Evolutionary conservation across 1,140 invertebrate species (phyloP), one percentile per base, ranked within the genome.

Genomic region (Drosophila ananassae): DNA sequence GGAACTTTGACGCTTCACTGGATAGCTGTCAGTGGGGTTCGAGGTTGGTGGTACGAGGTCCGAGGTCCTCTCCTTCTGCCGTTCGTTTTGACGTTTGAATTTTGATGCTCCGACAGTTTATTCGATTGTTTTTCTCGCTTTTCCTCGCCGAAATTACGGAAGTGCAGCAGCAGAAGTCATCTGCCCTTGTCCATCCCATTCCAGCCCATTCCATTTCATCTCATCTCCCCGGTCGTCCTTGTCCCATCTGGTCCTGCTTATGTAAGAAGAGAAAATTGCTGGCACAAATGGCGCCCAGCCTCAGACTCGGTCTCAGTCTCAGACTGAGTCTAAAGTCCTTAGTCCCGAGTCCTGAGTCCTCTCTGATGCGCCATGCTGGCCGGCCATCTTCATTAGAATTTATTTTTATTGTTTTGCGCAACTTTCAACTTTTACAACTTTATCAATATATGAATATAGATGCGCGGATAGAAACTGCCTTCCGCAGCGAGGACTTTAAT

Each of bases 361-460:
- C 72, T 56, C 6, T 37, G 57, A 60, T 75, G 75, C 83, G 79
- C 83, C 82, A 87, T 87, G 69, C 78, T 87, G 82, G 64, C 71
- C 78, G 66, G 83, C 75, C 78, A 87, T 87, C 82, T 87, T 85
- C 82, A 85, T 85, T 85, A 82, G 82, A 85, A 85, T 85, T 85
- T 87, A 87, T 87, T 87, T 87, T 87, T 87, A 87, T 87, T 87
- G 82, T 87, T 87, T 82, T 89, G 82, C 78, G 78, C 83, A 87
- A 87, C 83, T 87, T 87, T 87, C 78, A 76, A 87, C 82, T 87
- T 89, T 79, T 89, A 82, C 82, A 87, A 89, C 82, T 87, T 87
- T 87, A 87, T 87, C 82, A 87, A 87, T 87, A 87, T 87, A 87
- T 87, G 82, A 89, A 87, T 87, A 89, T 82, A 87, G 82, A 87